These are phyloP conservation scores for Protomyctophum bolini DNA, from an alignment of 2,113 vertebrate genomes.

Conservation along the genomic window DNA sequence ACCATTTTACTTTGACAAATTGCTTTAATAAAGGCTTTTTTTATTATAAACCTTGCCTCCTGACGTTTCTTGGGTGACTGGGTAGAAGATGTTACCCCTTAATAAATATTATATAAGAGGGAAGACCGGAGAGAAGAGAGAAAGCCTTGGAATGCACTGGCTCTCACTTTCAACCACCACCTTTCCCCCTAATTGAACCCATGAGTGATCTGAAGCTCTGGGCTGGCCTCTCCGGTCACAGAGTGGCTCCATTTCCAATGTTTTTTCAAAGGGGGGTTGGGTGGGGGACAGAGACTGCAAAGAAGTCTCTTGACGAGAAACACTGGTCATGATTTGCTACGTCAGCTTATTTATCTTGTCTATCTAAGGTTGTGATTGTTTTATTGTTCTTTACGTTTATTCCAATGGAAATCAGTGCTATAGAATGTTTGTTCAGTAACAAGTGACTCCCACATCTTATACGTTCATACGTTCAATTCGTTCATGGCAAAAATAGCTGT, in stretches of 20 bases:
- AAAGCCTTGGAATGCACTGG: constrained; percentile 50
- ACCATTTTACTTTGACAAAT: too few species aligned
- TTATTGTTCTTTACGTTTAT: too few species aligned
- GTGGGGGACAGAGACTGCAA: constrained; percentile 9
- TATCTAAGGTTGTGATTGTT: neutral
- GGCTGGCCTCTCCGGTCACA: constrained; percentile 45
- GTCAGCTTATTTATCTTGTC: constrained; percentile 22
- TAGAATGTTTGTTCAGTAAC: too few species aligned
- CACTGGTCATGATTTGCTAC: constrained; percentile 8
- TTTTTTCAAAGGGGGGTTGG: constrained; percentile 43
- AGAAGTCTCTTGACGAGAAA: constrained; percentile 38
- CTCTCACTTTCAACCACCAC: constrained; percentile 36
- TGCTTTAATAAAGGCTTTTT: too few species aligned
- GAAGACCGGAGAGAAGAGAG: neutral
- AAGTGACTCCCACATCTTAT: too few species aligned
- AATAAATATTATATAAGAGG: constrained; percentile 59
- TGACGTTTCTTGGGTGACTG: too few species aligned
- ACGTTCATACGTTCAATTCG: too few species aligned
- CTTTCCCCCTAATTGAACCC: constrained; percentile 64
- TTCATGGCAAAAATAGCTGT: too few species aligned
- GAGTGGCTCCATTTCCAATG: constrained; percentile 43
- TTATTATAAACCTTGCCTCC: too few species aligned
- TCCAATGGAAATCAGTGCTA: too few species aligned
- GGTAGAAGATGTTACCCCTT: too few species aligned
- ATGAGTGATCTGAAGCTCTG: constrained; percentile 48